A percentile compares a stretch with the other conserved stretches of the same genome.
Conservation (phyloP, 53 echinoderm and acorn worm species). For the Patiria pectinifera region DNA sequence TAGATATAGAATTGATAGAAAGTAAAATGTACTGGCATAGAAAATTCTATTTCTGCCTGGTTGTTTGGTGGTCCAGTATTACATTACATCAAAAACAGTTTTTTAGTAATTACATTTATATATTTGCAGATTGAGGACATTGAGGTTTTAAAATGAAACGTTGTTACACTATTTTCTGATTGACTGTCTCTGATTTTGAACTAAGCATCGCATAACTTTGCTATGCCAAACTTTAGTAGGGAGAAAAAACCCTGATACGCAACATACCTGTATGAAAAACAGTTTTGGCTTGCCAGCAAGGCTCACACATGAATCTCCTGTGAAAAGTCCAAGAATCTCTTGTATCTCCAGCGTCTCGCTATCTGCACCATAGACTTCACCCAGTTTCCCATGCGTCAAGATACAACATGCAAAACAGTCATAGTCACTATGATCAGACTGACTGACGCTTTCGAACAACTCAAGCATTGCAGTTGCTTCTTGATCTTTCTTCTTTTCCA, state of each 20-base stretch:
- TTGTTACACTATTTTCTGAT: too few species aligned
- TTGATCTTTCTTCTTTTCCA: conserved; percentile 43
- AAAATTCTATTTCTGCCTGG: too few species aligned
- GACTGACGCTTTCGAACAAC: conserved; percentile 32
- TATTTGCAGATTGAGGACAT: too few species aligned
- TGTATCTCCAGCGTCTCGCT: conserved; percentile 33
- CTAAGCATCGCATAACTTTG: too few species aligned
- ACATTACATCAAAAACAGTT: too few species aligned
- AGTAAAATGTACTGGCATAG: too few species aligned
- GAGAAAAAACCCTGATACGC: background rate
- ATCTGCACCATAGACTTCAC: conserved; percentile 74
- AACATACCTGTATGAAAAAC: conserved; percentile 81
- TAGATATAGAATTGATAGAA: too few species aligned
- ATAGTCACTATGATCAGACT: conserved; percentile 63
- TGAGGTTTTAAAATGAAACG: too few species aligned
- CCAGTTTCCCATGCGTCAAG: conserved; percentile 78
- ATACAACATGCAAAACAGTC: conserved; percentile 87
- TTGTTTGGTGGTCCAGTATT: too few species aligned
- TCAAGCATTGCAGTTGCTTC: conserved; percentile 26
- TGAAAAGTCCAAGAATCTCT: conserved; percentile 54
- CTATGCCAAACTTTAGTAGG: too few species aligned
- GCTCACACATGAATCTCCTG: conserved; percentile 49
- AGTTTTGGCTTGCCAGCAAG: conserved; percentile 86
- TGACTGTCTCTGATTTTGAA: too few species aligned
- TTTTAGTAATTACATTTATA: too few species aligned